phyloP scores from a whole-genome alignment of 2,797 vertebrate species.

The Rhinatrema bivittatum region DNA sequence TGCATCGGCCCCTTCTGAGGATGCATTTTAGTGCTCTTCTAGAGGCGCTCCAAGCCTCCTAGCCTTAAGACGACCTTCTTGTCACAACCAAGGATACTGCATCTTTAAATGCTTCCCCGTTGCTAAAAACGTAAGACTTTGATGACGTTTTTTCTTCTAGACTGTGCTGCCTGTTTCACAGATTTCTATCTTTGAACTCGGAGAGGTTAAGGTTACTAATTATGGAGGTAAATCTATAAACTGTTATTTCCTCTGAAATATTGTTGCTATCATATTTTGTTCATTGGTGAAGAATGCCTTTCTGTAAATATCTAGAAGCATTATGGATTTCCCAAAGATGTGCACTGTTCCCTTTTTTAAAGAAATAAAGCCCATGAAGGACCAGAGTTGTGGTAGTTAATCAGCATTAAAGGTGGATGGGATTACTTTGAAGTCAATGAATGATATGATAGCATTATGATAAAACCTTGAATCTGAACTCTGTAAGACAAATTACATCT shows the following conservation, averaged over 20 bases:
- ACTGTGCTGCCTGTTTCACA: slow-evolving; percentile 74
- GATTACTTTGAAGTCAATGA: no score
- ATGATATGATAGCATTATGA: no score
- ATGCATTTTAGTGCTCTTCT: no score
- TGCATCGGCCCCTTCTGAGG: no score
- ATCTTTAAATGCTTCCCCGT: slow-evolving; percentile 53
- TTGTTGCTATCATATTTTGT: rapidly evolving
- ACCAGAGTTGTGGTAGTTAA: no score
- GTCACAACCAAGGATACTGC: slow-evolving; percentile 52
- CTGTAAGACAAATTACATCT: no score
- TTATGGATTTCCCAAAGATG: neutral
- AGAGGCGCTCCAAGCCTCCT: no score
- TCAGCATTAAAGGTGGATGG: no score
- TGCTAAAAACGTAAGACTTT: slow-evolving; percentile 59
- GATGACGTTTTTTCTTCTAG: slow-evolving; percentile 49
- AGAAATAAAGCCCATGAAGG: rapidly evolving
- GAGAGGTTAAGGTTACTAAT: slow-evolving; percentile 69
- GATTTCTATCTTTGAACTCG: slow-evolving; percentile 71
- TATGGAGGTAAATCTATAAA: slow-evolving; percentile 63
- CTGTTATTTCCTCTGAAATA: neutral
- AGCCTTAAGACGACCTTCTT: no score
- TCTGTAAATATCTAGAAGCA: neutral
- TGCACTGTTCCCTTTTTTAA: neutral
- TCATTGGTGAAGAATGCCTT: neutral
- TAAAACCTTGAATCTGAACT: no score